Evolutionary conservation across 2,113 vertebrate species (phyloP).

Genomic region (Sardina pilchardus): DNA sequence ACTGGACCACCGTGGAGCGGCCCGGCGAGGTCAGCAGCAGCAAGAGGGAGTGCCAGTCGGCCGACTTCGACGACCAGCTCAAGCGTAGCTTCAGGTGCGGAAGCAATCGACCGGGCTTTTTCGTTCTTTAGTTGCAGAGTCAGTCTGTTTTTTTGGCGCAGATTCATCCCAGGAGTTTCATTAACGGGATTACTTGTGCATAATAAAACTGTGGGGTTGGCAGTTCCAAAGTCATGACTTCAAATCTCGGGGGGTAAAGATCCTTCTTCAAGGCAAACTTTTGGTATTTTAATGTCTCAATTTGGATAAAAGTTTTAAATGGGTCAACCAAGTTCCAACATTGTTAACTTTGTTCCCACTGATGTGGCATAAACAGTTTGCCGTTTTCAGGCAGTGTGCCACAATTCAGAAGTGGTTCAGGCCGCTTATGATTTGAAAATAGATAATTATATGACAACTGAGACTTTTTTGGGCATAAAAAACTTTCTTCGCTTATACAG

Average conservation of each 20-base stretch:
- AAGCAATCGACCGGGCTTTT: neutral
- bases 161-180: neutral
- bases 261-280: neutral
- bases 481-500: too few relatives aligned
- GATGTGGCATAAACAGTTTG: too few relatives aligned
- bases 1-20: slow-evolving; percentile 93
- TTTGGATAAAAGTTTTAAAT: neutral
- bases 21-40: slow-evolving; percentile 86
- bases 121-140: neutral
- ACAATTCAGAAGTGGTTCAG: too few relatives aligned
- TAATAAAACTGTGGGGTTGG: neutral
- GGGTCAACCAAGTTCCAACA: neutral
- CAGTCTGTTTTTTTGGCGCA: neutral
- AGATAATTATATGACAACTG: too few relatives aligned
- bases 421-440: too few relatives aligned
- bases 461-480: too few relatives aligned
- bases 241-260: neutral
- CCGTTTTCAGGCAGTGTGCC: too few relatives aligned
- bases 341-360: too few relatives aligned
- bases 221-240: neutral
- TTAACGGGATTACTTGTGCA: neutral
- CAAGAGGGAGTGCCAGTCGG: slow-evolving; percentile 90
- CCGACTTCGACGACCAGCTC: slow-evolving; percentile 80
- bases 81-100: slow-evolving; percentile 88
- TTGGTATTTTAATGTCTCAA: neutral